Base-by-base conservation (phyloP, 2,888 invertebrate genomes). In the Phyllotreta cruciferae region DNA sequence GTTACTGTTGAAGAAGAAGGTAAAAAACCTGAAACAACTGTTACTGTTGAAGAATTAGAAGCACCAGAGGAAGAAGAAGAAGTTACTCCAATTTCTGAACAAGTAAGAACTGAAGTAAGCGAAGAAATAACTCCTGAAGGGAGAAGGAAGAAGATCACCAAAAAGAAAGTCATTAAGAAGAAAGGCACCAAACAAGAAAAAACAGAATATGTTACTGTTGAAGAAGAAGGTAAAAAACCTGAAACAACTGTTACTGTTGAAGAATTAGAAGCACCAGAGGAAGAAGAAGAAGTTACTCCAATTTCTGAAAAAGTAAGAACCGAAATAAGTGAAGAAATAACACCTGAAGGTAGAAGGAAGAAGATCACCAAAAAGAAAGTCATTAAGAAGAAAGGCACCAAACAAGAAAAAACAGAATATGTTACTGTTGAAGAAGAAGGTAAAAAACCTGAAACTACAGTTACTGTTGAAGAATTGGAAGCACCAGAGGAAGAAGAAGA, bases 181-280 rank as follows among this genome's bases (percentile, higher is more conserved):
- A 80, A 71, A 61, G 79, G 76, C 36, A 73, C 64, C 14, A 75
- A 75, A 70, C 61, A 79, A 64, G 79, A 80, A 72, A 75, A 75
- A 56, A 77, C 74, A 5, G 66, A 74, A 63, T 70, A 73, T 37
- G 66, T 71, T 6, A 75, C 72, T 42, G 69, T 74, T 13, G 72
- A 75, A 72, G 78, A 81, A 71, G 82, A 82, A 55, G 81, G 80
- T 24, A 75, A 78, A 60, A 75, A 81, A 60, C 84, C 84, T 0
- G 73, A 80, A 47, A 79, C 72, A 57, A 77, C 79, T 50, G 75
- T 79, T 14, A 72, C 71, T 53, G 75, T 79, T 11, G 66, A 72
- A 56, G 74, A 74, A 73, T 60, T 71, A 38, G 74, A 77, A 64
- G 66, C 73, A 13, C 73, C 75, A 42, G 65, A 64, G 50, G 62